Base-by-base conservation (phyloP, 2,888 invertebrate species). In the Pheosia tremula region DNA sequence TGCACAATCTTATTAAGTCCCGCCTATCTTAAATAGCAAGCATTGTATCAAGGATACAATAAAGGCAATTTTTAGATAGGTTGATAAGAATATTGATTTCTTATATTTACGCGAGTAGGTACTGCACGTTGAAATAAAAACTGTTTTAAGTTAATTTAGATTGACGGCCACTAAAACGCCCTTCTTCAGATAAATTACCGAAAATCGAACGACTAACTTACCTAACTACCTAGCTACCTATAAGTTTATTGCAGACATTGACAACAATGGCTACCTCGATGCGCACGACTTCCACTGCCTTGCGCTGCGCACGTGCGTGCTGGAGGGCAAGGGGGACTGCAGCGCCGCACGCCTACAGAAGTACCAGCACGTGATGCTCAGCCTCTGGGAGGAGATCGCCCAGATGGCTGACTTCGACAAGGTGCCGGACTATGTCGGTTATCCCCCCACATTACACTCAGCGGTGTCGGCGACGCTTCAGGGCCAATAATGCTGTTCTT, bases 401-500 rank as follows among this genome's bases (percentile, higher is more conserved):
- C 96, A 97, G 79, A 92, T 97, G 71, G 97, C 97, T 47, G 97
- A 97, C 93, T 97, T 97, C 88, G 97, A 97, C 88, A 97, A 97
- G 96, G 97, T 96, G 80, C 93, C 93, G 74, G 93, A 93, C 84
- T 93, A 94, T 93, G 93, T 94, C 93, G 93, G 94, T 94, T 91
- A 87, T 56, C 75, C 85, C 82, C 78, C 75, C 78, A 82, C 72
- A 74, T 67, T 66, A 77, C 77, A 75, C 67, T 74, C 68, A 59
- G 80, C 82, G 77, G 77, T 81, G 75, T 78, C 79, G 79, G 79
- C 83, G 71, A 78, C 75, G 82, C 81, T 81, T 81, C 64, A 66
- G 61, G 72, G 67, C 74, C 74, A 72, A 75, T 80, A 79, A 78
- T 64, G 75, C 74, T 80, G 73, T 61, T 71, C 64, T 73, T 69